These are phyloP conservation scores for Micromussa lordhowensis DNA, from an alignment of 92 coral and sea anemone genomes.

Conservation along the genomic window DNA sequence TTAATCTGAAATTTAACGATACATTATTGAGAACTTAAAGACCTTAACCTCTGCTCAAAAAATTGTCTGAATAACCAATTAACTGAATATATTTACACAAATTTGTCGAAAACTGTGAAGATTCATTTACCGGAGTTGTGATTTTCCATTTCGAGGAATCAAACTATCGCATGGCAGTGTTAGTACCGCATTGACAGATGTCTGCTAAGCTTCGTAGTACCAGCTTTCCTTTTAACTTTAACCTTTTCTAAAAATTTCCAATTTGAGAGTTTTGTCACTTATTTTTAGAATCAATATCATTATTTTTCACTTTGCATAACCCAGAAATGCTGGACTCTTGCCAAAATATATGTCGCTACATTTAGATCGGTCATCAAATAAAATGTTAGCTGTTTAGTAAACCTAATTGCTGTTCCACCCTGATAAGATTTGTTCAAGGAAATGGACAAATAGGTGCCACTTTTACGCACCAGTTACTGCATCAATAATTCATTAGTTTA, in stretches of 20 bases:
- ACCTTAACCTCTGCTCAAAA: not conserved
- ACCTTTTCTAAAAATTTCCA: not conserved
- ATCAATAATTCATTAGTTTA: constrained; percentile 41
- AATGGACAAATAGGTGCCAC: constrained; percentile 18
- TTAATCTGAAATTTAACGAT: not conserved
- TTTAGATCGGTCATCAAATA: too few species aligned
- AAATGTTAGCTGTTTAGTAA: not conserved
- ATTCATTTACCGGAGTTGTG: not conserved
- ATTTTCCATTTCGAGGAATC: not conserved
- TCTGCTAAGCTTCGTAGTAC: not conserved
- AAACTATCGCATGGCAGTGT: not conserved
- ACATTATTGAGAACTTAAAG: not conserved
- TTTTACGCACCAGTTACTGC: constrained; percentile 7
- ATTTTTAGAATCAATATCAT: not conserved
- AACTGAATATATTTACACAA: not conserved
- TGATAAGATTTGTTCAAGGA: not conserved
- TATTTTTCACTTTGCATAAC: not conserved
- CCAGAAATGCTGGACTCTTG: not conserved
- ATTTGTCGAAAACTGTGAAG: not conserved
- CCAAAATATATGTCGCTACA: not conserved
- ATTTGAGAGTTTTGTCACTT: too few species aligned
- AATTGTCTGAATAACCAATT: not conserved
- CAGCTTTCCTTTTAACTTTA: not conserved
- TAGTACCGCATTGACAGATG: not conserved
- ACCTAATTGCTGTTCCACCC: not conserved